Conservation (phyloP, 2,888 invertebrate genomes). For the Tolmerus cingulatus region DNA sequence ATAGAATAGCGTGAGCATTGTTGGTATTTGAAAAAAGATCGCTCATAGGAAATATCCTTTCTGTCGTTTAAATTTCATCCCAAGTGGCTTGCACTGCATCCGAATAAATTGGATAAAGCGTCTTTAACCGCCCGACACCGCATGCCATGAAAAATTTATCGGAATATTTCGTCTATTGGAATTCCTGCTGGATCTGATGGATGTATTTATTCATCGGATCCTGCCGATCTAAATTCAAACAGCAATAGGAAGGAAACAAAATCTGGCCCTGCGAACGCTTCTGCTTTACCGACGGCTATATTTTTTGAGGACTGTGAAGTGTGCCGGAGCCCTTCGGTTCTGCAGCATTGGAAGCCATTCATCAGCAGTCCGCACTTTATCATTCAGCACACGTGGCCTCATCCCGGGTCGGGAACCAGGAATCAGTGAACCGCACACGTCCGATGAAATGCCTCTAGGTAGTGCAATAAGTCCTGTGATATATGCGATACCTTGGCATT, state of each 20-base stretch:
- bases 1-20: background rate
- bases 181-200: background rate
- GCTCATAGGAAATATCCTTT: background rate
- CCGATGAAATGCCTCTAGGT: background rate
- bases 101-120: background rate
- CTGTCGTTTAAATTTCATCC: background rate
- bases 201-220: constrained; percentile 13
- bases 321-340: background rate
- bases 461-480: background rate
- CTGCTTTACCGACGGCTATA: background rate
- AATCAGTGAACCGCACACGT: background rate
- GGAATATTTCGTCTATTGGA: constrained; percentile 17
- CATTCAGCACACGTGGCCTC: constrained; percentile 12
- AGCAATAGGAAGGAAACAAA: background rate
- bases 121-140: background rate
- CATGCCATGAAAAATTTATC: constrained; percentile 31
- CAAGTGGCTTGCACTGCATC: background rate
- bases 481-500: background rate
- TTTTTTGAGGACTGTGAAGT: constrained; percentile 1
- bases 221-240: constrained; percentile 27
- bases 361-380: constrained; percentile 22
- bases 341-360: background rate
- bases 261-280: background rate
- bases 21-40: background rate
- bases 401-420: background rate